Evolutionary conservation across 2,797 vertebrate species (phyloP), one percentile per base, ranked within the genome.

Genomic region (Myripristis murdjan): DNA sequence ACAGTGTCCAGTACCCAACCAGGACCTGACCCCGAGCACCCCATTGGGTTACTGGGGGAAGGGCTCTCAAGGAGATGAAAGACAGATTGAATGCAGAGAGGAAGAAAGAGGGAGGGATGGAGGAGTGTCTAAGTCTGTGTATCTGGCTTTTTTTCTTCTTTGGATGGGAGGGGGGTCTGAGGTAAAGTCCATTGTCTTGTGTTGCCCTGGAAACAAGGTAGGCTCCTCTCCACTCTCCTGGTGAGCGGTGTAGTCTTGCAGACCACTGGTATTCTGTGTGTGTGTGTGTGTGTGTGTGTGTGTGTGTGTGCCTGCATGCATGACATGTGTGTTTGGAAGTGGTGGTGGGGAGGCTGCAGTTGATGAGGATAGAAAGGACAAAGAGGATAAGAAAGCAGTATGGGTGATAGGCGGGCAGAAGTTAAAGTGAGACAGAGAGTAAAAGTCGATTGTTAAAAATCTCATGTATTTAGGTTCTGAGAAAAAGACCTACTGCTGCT

Each of bases 171-270:
- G 78, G 70, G 68, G 70, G 82, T 77, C 67, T 53, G 83, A 84
- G 82, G 80, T 79, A 69, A 89, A 86, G 81, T 79, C 82, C 73
- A 91, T 93, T 94, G 87, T 92, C 89, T 89, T 88, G 73, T 87
- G 91, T 93, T 95, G 88, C 89, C 90, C 81, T 93, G 91, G 92
- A 87, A 95, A 93, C 93, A 90, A 91, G 90, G 86, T 91, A 81
- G 79, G 67, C 77, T 89, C 63, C 76, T 79, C 66, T 57, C 48
- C 3, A n/a, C n/a, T n/a, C n/a, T n/a, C n/a, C n/a, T 67, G 68
- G 75, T 73, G 67, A 80, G 76, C 41, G 20, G 76, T 87, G 82
- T 87, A 67, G 78, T 83, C 77, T 83, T 74, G 70, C 62, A 78
- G 73, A 81, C 74, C 64, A 57, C 35, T 71, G 65, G 64, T 57